Evolutionary conservation across 2,113 vertebrate genomes (phyloP).

Genomic region (Sialia sialis): DNA sequence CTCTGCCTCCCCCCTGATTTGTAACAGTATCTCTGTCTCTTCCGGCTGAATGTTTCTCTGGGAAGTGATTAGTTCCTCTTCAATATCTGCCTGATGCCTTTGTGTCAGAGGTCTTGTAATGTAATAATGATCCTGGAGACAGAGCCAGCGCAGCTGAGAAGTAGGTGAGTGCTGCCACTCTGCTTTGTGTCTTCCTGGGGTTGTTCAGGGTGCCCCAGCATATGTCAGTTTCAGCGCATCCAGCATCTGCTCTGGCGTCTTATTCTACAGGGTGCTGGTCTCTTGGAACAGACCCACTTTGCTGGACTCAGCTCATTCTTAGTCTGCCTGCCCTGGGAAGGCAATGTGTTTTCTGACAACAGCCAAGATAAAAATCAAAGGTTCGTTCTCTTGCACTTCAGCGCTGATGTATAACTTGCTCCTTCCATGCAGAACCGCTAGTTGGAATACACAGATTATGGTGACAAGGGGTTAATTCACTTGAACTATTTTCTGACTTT

Average conservation of each 20-base stretch:
- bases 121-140: not conserved
- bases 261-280: not conserved
- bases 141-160: not conserved
- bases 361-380: not conserved
- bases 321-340: not conserved
- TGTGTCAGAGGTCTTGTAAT: not conserved
- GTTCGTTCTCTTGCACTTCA: not conserved
- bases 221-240: not conserved
- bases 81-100: not conserved
- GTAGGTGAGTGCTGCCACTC: not conserved
- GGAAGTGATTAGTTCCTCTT: not conserved
- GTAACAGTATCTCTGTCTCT: not conserved
- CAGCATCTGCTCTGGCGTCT: slow-evolving; percentile 1
- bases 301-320: not conserved
- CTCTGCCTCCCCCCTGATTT: not conserved
- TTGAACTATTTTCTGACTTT: not conserved
- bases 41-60: not conserved
- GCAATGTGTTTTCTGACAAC: not conserved
- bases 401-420: not conserved
- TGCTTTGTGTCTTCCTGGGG: not conserved
- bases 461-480: not conserved
- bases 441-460: not conserved
- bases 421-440: not conserved
- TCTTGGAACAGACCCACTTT: not conserved
- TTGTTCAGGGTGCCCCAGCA: not conserved